Evolutionary conservation across 2,888 invertebrate species (phyloP), one percentile per base, ranked within the genome.

Genomic region (Leptopilina syphax): DNA sequence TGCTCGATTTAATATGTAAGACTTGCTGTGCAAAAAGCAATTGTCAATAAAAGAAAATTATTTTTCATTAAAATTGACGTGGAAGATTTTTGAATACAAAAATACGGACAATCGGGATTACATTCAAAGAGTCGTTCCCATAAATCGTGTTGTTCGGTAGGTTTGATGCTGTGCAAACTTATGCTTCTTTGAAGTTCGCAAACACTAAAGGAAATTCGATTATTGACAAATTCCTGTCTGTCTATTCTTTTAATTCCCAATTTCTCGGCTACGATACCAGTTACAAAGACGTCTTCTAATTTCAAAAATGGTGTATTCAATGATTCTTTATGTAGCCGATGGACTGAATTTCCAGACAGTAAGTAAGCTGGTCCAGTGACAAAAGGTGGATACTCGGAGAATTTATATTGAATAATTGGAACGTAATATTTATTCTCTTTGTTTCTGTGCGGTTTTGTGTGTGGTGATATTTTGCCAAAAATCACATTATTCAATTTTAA

Each of bases 401-500:
- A 70, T 54, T 70, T 50, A 24, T 9, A 54, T 12, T 70, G 8
- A 1, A 70, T 13, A 54, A 34, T 54, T 27, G 54, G 9, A 70
- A 54, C 34, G n/a, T 63, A 54, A 54, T 70, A 50, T 47, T 70
- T 54, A 34, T 54, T 70, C 54, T 70, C 13, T 0, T 44, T 27
- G 18, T 70, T 13, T 1, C 13, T 54, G 50, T 24, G 50, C 13
- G 70, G 70, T 24, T 70, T 50, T 6, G 27, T 70, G 13, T 70
- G 24, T 7, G 13, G 24, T 12, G 54, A 54, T 27, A 68, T 24
- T 65, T 65, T 76, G 0, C 63, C 79, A 63, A 79, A 79, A 12
- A 82, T 82, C 8, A 80, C 73, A 68, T 87, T 84, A 77, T 89
- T 93, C 10, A 63, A 41, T 1, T 68, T 41, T 78, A 79, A 83